These are phyloP conservation scores for Heliangelus exortis DNA, from an alignment of 2,797 vertebrate species.

Conservation along the genomic window DNA sequence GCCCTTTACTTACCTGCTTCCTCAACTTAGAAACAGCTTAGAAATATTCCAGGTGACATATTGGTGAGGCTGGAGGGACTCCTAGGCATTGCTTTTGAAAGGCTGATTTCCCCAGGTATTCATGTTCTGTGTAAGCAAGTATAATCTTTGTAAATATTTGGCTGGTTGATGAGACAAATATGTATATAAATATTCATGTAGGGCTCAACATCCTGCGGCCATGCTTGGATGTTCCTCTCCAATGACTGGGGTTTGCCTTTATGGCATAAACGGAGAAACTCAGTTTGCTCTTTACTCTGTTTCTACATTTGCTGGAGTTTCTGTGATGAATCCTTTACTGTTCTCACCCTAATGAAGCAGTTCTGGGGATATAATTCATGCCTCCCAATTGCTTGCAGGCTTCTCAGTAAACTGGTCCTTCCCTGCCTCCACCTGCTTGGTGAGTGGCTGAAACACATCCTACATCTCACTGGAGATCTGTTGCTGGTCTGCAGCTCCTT, in stretches of 20 bases:
- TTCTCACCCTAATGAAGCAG: background rate
- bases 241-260: background rate
- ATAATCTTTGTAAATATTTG: background rate
- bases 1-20: background rate
- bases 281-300: background rate
- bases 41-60: background rate
- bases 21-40: background rate
- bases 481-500: background rate
- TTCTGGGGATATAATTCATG: background rate
- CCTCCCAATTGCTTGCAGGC: background rate
- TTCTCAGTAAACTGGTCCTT: background rate
- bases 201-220: background rate
- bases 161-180: background rate
- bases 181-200: background rate
- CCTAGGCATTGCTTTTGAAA: background rate
- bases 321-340: background rate
- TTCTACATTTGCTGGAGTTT: background rate
- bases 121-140: background rate
- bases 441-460: background rate
- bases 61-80: background rate
- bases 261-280: background rate
- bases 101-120: background rate
- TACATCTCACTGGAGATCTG: background rate
- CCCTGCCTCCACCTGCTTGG: background rate
- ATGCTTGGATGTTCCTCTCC: background rate